Base-by-base conservation (phyloP, 92 coral and sea anemone species). In the Umimayanthus chanpuru region DNA sequence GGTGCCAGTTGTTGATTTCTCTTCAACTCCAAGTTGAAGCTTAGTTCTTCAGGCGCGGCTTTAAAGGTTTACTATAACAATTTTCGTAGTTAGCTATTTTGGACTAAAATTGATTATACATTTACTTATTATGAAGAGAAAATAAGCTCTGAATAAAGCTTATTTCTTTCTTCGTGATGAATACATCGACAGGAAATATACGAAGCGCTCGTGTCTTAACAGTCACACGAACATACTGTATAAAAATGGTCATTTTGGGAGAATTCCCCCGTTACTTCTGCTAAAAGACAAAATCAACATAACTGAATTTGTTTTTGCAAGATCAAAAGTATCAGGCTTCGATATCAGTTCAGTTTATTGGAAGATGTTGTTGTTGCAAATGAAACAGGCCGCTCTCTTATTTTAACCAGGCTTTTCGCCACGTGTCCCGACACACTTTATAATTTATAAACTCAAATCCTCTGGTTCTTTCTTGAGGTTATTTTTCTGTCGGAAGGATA, bases 391-490 rank as follows among this genome's bases (percentile, higher is more conserved):
- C 85, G 29, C 66, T 82, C 36, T 66, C n/a, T 41, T 23, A 10
- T 20, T 83, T 83, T 83, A 40, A 28, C 53, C 39, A n/a, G 29
- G 12, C 41, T 30, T 40, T 26, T 68, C 87, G 87, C 87, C 87
- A 83, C 87, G 87, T 83, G 87, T 70, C 70, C 87, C 39, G 40
- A 23, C 82, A 29, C 61, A 25, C 74, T 82, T 49, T 72, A 83
- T 83, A 68, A 83, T 83, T 83, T 83, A 83, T 83, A 83, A 26
- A 83, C 77, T 83, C 38, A 4, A 32, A 20, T 68, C 20, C 66
- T 30, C 87, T 50, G 6, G 56, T 26, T 83, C 41, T 67, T 70
- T 23, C 44, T 83, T 67, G 65, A 43, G 18, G 77, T 44, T 70
- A 6, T 44, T 83, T 83, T 66, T 65, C 36, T 75, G 21, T 75